A percentile compares a stretch with the other conserved stretches of the same genome.
These are phyloP conservation scores for Cyclura pinguis DNA, from an alignment of 2,797 vertebrate species.

Conservation along the genomic window DNA sequence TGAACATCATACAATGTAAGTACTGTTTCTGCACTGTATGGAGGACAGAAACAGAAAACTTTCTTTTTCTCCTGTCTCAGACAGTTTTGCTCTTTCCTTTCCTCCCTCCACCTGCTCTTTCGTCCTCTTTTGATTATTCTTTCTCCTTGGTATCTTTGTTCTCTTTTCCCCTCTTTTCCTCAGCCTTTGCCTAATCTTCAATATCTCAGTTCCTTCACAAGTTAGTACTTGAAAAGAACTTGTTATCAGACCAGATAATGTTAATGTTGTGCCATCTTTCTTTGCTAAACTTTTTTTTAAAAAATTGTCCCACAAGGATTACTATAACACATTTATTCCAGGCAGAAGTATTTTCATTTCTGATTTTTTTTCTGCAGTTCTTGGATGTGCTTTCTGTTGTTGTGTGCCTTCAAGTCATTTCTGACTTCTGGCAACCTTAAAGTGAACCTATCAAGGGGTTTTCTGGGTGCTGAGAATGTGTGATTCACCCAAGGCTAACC, in stretches of 20 bases:
- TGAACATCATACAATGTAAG: neutral
- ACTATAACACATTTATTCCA: neutral
- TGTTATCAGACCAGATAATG: neutral
- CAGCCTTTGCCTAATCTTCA: neutral
- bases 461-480: too few relatives aligned
- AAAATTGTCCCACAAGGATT: too few relatives aligned
- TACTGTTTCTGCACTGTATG: neutral
- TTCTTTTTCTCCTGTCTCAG: neutral
- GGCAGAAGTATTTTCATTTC: neutral
- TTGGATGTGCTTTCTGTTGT: neutral
- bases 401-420: too few relatives aligned
- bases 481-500: too few relatives aligned
- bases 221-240: neutral
- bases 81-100: neutral
- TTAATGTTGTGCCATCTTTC: neutral
- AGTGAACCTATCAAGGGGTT: too few relatives aligned
- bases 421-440: too few relatives aligned
- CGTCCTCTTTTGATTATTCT: neutral
- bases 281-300: neutral
- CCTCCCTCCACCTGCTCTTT: neutral
- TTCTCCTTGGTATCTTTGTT: constrained; percentile 9
- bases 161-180: neutral
- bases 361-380: neutral
- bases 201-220: constrained; percentile 13
- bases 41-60: neutral